Evolutionary conservation across 2,888 invertebrate genomes (phyloP).

Genomic region (Cephus rjabovi): DNA sequence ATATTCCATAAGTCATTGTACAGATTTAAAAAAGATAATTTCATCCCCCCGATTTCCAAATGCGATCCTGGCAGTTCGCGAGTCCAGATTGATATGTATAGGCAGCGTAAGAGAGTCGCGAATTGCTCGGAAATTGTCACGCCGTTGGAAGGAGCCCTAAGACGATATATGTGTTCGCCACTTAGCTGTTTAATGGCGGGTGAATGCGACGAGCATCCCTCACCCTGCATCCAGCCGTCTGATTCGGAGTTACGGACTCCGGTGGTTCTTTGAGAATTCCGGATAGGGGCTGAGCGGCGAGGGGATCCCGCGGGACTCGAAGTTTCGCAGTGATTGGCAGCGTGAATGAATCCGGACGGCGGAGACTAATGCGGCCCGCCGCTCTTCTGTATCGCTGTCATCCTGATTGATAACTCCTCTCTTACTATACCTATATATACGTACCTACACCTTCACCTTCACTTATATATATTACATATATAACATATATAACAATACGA

Average conservation of each 20-base stretch:
- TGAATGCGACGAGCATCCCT: neutral
- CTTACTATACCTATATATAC: neutral
- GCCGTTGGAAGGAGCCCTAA: neutral
- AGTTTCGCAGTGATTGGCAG: conserved; percentile 52
- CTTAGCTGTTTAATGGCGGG: neutral
- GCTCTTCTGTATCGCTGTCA: conserved; percentile 40
- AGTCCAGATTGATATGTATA: neutral
- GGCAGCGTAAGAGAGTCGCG: neutral
- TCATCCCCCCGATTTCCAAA: neutral
- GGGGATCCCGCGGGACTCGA: conserved; percentile 18
- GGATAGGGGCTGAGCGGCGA: neutral
- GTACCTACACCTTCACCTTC: neutral
- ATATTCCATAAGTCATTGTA: neutral
- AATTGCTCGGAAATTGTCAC: neutral
- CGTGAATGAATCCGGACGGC: conserved; percentile 47
- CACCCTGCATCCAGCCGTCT: neutral
- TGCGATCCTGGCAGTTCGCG: neutral
- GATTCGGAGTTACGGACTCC: neutral
- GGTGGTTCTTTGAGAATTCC: neutral
- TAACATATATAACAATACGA: neutral
- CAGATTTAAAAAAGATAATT: neutral
- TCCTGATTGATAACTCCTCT: conserved; percentile 52
- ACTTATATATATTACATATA: neutral
- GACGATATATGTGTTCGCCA: conserved; percentile 7
- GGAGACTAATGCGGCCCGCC: conserved; percentile 47